Base-by-base conservation (phyloP, 2,113 vertebrate genomes). In the Takifugu flavidus region DNA sequence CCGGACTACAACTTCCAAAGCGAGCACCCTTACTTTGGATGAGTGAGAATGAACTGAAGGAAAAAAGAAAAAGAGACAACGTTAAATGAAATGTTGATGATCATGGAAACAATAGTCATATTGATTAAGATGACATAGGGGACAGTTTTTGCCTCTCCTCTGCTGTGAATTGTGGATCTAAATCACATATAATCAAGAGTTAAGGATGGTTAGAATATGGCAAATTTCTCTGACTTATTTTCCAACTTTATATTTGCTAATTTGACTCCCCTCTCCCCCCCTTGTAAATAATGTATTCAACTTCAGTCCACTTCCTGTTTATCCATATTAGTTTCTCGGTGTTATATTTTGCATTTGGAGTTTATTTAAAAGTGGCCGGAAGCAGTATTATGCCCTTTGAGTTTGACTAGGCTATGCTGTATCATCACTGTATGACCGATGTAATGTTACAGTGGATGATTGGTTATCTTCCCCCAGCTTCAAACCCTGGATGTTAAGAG, bases 1-100 rank as follows among this genome's bases (percentile, higher is more conserved):
- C 97, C 97, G 49, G 97, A 99, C 86, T 96, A 98, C 89, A 98
- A 98, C 90, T 99, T 98, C 91, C 96, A 98, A 91, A 96, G 92
- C 20, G 97, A 99, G 63, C 92, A 94, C 58, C 96, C 96, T 44
- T 97, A 98, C 65, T 93, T 98, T 0, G 96, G 95, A 72, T 98
- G 91, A 91, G 54, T 65, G 27, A 75, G 71, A 77, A 68, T 78
- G 70, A 76, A 75, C 51, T 64, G 62, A 34, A 46, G 49, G 26
- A 67, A 26, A 46, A 43, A 42, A 29, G 8, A 49, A 54, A 73
- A 56, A 54, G 47, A 65, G 72, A 83, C 73, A 64, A 54, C 72
- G 60, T 65, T 63, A 65, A 70, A 20, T 53, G 72, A 55, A 15
- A 67, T 31, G 28, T 29, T 49, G 62, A 86, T 71, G 56, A 82